Conservation (phyloP, 2,797 vertebrate genomes). For the Micromesistius poutassou region DNA sequence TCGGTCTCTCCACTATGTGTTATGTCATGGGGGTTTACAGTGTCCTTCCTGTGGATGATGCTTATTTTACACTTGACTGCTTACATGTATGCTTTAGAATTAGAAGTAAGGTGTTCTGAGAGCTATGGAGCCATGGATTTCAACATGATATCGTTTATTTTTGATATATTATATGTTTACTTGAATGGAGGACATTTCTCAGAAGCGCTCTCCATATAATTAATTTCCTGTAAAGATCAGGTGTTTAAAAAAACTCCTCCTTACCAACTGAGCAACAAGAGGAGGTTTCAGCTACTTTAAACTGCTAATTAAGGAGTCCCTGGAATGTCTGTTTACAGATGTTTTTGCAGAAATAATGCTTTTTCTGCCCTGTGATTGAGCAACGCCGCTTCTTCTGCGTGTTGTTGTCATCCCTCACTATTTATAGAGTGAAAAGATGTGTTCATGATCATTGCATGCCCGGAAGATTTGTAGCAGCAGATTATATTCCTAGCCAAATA, state of each 20-base stretch:
- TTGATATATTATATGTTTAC: background rate
- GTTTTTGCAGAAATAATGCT: background rate
- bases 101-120: background rate
- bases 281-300: background rate
- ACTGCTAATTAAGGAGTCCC: background rate
- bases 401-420: slow-evolving; percentile 34
- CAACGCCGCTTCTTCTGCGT: slow-evolving; percentile 22
- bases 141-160: background rate
- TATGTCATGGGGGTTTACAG: slow-evolving; percentile 35
- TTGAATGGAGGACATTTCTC: background rate
- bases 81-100: background rate
- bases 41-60: slow-evolving; percentile 7
- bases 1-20: slow-evolving; percentile 26
- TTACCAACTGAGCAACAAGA: background rate
- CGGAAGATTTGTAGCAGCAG: slow-evolving; percentile 42
- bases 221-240: background rate
- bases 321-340: background rate
- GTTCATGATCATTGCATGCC: slow-evolving; percentile 33
- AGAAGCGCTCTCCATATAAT: background rate
- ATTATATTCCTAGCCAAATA: slow-evolving; percentile 44
- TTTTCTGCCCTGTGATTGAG: slow-evolving; percentile 15
- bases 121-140: background rate
- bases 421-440: slow-evolving; percentile 47
- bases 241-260: background rate
- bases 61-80: slow-evolving; percentile 2